These are phyloP conservation scores for Agonopterix arenella DNA, from an alignment of 2,888 invertebrate species.

Conservation along the genomic window DNA sequence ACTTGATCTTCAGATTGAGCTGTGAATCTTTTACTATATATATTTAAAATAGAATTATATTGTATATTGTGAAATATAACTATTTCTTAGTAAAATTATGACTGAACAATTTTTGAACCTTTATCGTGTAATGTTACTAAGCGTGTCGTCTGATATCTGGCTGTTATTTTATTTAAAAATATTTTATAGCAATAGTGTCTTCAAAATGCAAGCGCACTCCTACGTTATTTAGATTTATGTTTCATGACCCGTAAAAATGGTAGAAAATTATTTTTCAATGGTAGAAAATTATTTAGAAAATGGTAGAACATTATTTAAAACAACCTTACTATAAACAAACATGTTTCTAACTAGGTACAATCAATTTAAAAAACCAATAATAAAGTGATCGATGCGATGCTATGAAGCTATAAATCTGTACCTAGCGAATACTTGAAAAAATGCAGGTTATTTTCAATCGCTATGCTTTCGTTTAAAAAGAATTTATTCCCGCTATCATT, in stretches of 20 bases:
- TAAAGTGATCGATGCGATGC: no score
- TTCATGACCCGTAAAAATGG: no score
- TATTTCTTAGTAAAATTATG: constrained; percentile 60
- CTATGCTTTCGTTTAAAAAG: no score
- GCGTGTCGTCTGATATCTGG: constrained; percentile 49
- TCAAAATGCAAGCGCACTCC: not conserved
- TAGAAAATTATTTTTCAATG: no score
- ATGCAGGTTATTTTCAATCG: no score
- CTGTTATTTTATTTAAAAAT: constrained; percentile 56
- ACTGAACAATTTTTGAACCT: constrained; percentile 69
- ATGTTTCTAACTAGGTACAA: no score
- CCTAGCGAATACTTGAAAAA: no score
- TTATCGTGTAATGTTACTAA: constrained; percentile 52
- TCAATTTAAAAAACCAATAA: no score
- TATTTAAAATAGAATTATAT: constrained; percentile 18
- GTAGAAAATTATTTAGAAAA: not conserved
- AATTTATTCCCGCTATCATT: no score
- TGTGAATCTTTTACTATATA: constrained; percentile 46
- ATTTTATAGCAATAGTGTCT: constrained; percentile 20
- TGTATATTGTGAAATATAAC: constrained; percentile 32
- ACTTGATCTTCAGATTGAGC: constrained; percentile 26
- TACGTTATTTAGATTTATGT: not conserved
- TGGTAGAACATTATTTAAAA: no score
- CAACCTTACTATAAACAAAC: no score
- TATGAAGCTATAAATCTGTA: no score